Base-by-base conservation (phyloP, 2,797 vertebrate species). In the Myotis daubentonii region DNA sequence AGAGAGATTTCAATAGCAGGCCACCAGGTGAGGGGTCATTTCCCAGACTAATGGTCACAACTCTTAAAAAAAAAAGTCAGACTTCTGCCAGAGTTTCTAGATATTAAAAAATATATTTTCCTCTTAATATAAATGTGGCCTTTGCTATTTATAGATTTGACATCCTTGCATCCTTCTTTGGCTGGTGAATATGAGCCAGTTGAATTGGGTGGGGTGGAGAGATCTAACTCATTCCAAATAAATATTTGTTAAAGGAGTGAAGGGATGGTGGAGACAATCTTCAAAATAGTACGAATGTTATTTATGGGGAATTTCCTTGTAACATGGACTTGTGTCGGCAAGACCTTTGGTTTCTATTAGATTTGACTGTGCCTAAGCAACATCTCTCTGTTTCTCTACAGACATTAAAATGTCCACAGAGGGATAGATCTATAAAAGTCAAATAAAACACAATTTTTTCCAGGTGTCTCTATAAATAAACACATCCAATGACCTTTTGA, bases 1-100 rank as follows among this genome's bases (percentile, higher is more conserved):
- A 81, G 93, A 94, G 94, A 93, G 95, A 91, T 95, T 94, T 94
- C 75, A 95, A 75, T 57, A 88, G 90, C 57, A 70, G 93, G 88
- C 70, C 75, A 79, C 78, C n/a, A 25, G 33, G 93, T 78, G 57
- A 94, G 57, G 0, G 0, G 76, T 83, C 78, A 90, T 62, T 82
- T 88, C 36, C 44, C 70, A 95, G 86, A 83, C 33, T 53, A 44
- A 81, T 91, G 93, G 82, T 49, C 74, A 93, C 49, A 74, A 78
- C 87, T 94, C 75, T 94, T 89, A 44, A 79, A 72, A 84, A 74
- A 72, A 74, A 68, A 88, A 30, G 19, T 55, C 25, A 74, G 33
- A 36, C 19, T 57, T 87, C n/a, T 72, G 5, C 71, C 65, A 90
- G 51, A 49, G 20, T 16, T 92, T 95, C 76, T 62, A 88, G 62